Conservation (phyloP, 1,140 invertebrate species). For the Asobara japonica region DNA sequence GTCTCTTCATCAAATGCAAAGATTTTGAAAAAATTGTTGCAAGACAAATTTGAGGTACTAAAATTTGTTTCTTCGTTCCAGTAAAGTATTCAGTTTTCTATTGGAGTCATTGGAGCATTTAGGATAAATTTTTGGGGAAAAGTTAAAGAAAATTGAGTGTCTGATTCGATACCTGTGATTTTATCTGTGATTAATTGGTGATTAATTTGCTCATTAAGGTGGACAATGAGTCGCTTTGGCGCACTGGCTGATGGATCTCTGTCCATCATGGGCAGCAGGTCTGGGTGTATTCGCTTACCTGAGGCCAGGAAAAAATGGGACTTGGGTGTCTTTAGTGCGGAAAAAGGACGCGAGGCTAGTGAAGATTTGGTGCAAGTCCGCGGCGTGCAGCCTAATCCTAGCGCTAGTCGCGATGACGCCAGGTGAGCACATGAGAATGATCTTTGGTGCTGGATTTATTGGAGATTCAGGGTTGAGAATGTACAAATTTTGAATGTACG, state of each 20-base stretch:
- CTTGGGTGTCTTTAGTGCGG: background rate
- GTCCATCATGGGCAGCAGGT: conserved; percentile 27
- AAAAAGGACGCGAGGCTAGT: background rate
- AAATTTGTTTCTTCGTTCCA: no score
- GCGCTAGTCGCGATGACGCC: conserved; percentile 35
- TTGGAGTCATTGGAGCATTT: no score
- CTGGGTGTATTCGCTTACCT: background rate
- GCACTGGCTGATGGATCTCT: conserved; percentile 39
- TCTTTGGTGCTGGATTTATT: no score
- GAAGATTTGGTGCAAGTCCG: conserved; percentile 19
- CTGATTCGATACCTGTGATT: no score
- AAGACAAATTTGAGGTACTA: no score
- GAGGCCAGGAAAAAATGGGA: background rate
- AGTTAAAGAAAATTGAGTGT: no score
- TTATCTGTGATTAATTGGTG: no score
- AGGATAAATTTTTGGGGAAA: no score
- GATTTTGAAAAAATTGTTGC: no score
- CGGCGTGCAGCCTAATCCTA: conserved; percentile 40
- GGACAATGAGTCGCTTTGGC: conserved; percentile 38
- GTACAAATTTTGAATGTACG: no score
- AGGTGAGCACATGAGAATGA: conserved; percentile 36
- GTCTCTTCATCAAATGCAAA: no score
- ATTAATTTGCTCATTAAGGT: background rate
- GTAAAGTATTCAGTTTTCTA: background rate
- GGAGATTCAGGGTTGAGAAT: no score